These are phyloP conservation scores for Scelioninae gen. 1 DNA, from an alignment of 2,888 invertebrate genomes.

Conservation along the genomic window DNA sequence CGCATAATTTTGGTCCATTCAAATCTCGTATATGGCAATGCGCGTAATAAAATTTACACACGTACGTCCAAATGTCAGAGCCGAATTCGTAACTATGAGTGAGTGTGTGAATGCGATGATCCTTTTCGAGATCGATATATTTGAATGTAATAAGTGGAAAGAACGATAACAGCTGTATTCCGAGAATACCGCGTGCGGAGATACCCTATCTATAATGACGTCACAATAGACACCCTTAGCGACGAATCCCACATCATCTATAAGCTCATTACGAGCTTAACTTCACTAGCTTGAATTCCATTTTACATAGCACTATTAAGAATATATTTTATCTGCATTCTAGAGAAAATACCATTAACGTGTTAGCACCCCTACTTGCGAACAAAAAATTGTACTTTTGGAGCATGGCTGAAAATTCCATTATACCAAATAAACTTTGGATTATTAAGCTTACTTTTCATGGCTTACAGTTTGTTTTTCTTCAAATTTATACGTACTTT, in stretches of 20 bases:
- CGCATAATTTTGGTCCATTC: neutral
- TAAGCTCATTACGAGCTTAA: slow-evolving; percentile 37
- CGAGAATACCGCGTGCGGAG: no score
- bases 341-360: neutral
- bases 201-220: slow-evolving; percentile 24
- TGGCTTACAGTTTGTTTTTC: neutral
- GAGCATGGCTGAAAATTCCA: neutral
- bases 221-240: slow-evolving; percentile 22
- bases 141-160: slow-evolving; percentile 30
- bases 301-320: slow-evolving; percentile 10
- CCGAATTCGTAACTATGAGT: neutral
- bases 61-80: neutral
- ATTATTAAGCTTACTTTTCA: no score
- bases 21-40: neutral
- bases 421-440: no score
- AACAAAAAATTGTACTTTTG: neutral
- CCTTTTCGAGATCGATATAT: slow-evolving; percentile 22
- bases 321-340: neutral
- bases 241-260: slow-evolving; percentile 24
- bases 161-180: slow-evolving; percentile 34
- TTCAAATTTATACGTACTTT: neutral
- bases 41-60: neutral
- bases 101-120: slow-evolving; percentile 6
- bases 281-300: slow-evolving; percentile 16
- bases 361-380: neutral